These are phyloP conservation scores for Nyctalus aviator DNA, from an alignment of 2,797 vertebrate species.

Conservation along the genomic window DNA sequence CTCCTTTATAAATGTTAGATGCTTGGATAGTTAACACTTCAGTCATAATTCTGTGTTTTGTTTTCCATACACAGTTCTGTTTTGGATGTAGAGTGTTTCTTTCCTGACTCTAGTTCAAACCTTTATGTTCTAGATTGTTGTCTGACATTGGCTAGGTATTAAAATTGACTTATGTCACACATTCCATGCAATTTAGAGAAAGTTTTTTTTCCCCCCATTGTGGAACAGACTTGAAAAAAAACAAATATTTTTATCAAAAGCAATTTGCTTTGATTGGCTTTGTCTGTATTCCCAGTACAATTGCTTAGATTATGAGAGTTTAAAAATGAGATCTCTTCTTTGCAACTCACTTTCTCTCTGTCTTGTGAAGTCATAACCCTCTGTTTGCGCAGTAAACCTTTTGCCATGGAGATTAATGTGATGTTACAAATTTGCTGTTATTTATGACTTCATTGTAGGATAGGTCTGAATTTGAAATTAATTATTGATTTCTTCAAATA, in stretches of 20 bases:
- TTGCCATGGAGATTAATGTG: slow-evolving; percentile 76
- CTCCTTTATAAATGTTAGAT: slow-evolving; percentile 42
- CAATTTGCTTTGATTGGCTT: slow-evolving; percentile 72
- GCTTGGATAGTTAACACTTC: background rate
- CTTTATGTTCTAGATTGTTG: slow-evolving; percentile 45
- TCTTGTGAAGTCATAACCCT: slow-evolving; percentile 74
- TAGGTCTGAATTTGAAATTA: slow-evolving; percentile 59
- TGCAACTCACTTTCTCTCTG: slow-evolving; percentile 39
- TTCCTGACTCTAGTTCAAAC: slow-evolving; percentile 24
- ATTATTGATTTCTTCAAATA: slow-evolving; percentile 77
- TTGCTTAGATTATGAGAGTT: slow-evolving; percentile 70
- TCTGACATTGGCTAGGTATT: slow-evolving; percentile 45
- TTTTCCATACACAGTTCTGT: background rate
- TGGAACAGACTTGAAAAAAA: slow-evolving; percentile 40
- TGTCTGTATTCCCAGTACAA: slow-evolving; percentile 63
- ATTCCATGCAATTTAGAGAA: slow-evolving; percentile 32
- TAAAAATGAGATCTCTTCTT: slow-evolving; percentile 72
- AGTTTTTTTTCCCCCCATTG: slow-evolving; percentile 52
- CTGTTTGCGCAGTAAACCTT: slow-evolving; percentile 67
- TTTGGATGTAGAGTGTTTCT: background rate
- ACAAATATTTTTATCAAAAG: slow-evolving; percentile 70
- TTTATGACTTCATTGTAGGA: slow-evolving; percentile 79
- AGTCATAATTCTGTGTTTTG: background rate
- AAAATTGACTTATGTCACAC: slow-evolving; percentile 61
- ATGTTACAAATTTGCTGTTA: slow-evolving; percentile 80